Base-by-base conservation (phyloP, 2,113 vertebrate species). In the Columbina picui region DNA sequence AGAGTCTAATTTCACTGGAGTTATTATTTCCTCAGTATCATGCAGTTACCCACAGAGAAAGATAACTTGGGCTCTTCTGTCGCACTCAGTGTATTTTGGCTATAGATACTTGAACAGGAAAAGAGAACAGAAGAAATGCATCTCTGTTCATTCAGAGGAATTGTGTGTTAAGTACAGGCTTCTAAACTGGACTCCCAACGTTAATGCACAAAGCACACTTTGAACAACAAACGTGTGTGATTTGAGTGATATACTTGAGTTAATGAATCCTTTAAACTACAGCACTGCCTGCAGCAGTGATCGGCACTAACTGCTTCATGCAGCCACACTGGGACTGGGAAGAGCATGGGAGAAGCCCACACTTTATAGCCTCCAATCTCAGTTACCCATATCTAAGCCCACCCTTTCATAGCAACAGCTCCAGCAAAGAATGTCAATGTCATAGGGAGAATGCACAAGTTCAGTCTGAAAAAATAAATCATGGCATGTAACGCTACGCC, bases 191-290 rank as follows among this genome's bases (percentile, higher is more conserved):
- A 75, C 68, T 26, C 82, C 39, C 70, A 74, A 57, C 57, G 74
- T 53, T 63, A 82, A 73, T 0, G 12, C 68, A 93, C 79, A 86
- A 67, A 95, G 90, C 78, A 70, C 38, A 36, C 56, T 90, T 74
- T 73, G 82, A 94, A 86, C 90, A 80, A 78, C 68, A 88, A 52
- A 19, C 0, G 0, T 0, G 0, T 52, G 59, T 70, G 84, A 68
- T 85, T 95, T 19, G 30, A 91, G 47, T 49, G 90, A 90, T 74
- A 60, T 2, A 39, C 67, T 88, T 32, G 75, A 70, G 55, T 93
- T 95, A 93, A 93, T 60, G 82, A 92, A 94, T 92, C 26, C 88
- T 94, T 92, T 94, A 56, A 84, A 86, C 60, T 64, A 32, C 76
- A 88, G 87, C 52, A 70, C 60, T 70, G 91, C 81, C 89, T 81